phyloP scores from a whole-genome alignment of 2,113 vertebrate species.

The Syrrhaptes paradoxus region DNA sequence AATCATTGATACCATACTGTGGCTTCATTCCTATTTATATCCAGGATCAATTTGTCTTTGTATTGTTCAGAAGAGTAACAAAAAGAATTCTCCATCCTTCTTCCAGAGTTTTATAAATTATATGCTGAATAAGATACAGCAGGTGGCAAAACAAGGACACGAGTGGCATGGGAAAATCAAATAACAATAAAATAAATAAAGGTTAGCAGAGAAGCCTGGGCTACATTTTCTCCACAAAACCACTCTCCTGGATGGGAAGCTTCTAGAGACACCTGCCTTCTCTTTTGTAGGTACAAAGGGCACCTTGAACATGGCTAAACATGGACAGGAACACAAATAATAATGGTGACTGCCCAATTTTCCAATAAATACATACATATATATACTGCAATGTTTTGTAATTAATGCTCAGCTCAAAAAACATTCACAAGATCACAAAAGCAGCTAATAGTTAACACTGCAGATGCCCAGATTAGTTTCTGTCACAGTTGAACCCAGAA shows the following conservation, averaged over 20 bases:
- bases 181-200: not conserved
- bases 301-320: not conserved
- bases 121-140: not conserved
- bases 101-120: not conserved
- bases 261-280: not conserved
- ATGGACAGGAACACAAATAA: not conserved
- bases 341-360: not conserved
- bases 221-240: not conserved
- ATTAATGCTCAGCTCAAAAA: not conserved
- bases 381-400: not conserved
- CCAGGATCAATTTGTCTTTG: not conserved
- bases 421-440: not conserved
- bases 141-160: slow-evolving; percentile 17
- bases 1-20: too few relatives aligned
- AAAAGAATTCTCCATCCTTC: slow-evolving; percentile 6
- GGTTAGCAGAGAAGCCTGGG: not conserved
- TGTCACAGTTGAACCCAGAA: not conserved
- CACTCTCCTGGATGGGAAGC: not conserved
- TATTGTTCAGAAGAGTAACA: not conserved
- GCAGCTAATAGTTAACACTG: not conserved
- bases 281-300: not conserved
- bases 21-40: not conserved
- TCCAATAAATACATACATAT: not conserved
- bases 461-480: not conserved
- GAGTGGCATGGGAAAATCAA: not conserved